A percentile compares a stretch with the other conserved stretches of the same genome.
Conservation (phyloP, 2,797 vertebrate species). For the Heterohyrax brucei region DNA sequence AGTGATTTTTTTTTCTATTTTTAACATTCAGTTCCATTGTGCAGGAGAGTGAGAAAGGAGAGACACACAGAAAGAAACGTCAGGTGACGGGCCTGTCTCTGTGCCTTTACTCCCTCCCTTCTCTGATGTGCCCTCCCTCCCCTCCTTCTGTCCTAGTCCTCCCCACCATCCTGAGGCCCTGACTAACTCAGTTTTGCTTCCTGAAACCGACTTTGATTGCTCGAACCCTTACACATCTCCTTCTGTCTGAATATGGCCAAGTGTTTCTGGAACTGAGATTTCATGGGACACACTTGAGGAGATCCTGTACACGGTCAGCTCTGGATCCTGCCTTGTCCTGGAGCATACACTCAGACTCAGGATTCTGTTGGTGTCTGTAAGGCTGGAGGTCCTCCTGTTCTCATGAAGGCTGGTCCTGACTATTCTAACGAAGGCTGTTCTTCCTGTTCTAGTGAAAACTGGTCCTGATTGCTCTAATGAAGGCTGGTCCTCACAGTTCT, state of each 20-base stretch:
- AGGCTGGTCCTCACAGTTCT: no score
- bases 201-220: not conserved
- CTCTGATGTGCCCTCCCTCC: not conserved
- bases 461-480: no score
- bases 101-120: not conserved
- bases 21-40: constrained; percentile 20
- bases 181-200: not conserved
- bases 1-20: not conserved
- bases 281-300: not conserved
- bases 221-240: not conserved
- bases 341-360: rapidly evolving
- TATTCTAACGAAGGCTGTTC: no score
- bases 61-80: no score
- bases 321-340: not conserved
- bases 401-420: no score
- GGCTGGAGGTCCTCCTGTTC: no score
- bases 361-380: not conserved
- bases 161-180: not conserved
- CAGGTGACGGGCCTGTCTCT: no score
- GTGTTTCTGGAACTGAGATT: not conserved
- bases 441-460: not conserved
- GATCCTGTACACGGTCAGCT: not conserved
- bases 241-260: not conserved
- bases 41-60: not conserved
- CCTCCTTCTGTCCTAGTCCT: not conserved